phyloP scores from a whole-genome alignment of 2,888 invertebrate species.

The Drosophila formosana region DNA sequence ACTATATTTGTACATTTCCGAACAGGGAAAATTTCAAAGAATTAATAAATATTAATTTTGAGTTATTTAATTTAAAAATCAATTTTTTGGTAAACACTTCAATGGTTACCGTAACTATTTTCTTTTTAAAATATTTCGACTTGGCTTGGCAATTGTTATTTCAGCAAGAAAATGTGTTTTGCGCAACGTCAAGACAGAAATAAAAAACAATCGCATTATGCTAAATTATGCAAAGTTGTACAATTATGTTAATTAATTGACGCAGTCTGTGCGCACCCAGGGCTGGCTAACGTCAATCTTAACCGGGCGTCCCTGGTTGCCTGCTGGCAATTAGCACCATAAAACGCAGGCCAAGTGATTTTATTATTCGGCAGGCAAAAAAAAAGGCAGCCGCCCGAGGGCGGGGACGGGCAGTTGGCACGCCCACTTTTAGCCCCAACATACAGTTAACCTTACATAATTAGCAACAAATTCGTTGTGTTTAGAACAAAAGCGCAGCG shows the following conservation, averaged over 20 bases:
- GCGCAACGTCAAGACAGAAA: constrained; percentile 3
- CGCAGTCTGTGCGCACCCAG: constrained; percentile 30
- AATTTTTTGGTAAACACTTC: too few species aligned
- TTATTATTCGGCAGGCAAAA: constrained; percentile 49
- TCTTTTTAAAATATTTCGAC: too few species aligned
- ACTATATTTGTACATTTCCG: too few species aligned
- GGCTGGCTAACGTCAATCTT: constrained; percentile 19
- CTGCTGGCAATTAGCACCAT: constrained; percentile 73
- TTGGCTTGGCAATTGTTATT: background rate
- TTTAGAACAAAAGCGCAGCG: constrained; percentile 75
- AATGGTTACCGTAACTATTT: too few species aligned
- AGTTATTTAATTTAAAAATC: too few species aligned
- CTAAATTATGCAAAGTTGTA: constrained; percentile 78
- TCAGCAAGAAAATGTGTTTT: background rate
- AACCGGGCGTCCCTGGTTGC: constrained; percentile 20
- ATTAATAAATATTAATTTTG: too few species aligned
- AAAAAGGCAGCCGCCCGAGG: constrained; percentile 8
- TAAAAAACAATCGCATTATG: constrained; percentile 36
- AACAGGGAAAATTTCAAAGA: too few species aligned
- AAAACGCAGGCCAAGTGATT: constrained; percentile 74
- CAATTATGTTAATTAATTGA: constrained; percentile 81
- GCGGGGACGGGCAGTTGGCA: background rate
- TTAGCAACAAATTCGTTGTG: constrained; percentile 77
- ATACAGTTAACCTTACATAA: constrained; percentile 72
- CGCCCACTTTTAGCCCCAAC: constrained; percentile 36